These are phyloP conservation scores for Xylota sylvarum DNA, from an alignment of 2,888 invertebrate species.

Conservation along the genomic window DNA sequence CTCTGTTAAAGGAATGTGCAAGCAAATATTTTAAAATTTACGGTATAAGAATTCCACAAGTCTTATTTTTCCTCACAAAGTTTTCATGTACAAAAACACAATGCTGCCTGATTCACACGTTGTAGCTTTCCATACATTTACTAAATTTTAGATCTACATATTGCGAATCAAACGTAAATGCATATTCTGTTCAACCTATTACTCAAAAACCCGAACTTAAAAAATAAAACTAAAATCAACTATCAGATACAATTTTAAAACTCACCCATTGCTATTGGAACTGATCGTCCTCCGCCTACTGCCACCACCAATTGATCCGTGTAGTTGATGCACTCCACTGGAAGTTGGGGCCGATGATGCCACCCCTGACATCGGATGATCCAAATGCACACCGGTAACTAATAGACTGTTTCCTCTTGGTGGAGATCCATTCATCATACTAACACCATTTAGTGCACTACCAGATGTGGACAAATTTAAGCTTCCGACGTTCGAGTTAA, in stretches of 20 bases:
- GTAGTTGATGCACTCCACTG: conserved; percentile 67
- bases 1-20: too few species aligned
- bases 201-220: neutral
- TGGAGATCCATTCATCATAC: conserved; percentile 70
- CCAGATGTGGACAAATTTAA: conserved; percentile 67
- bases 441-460: conserved; percentile 59
- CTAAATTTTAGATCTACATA: too few species aligned
- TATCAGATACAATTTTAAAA: neutral
- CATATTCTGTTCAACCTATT: too few species aligned
- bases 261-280: conserved; percentile 85
- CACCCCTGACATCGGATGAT: conserved; percentile 62
- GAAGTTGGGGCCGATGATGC: conserved; percentile 74
- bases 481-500: conserved; percentile 78
- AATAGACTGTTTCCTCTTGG: conserved; percentile 75
- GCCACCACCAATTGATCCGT: conserved; percentile 75
- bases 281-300: conserved; percentile 84
- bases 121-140: too few species aligned
- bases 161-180: too few species aligned
- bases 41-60: too few species aligned
- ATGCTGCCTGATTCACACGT: too few species aligned
- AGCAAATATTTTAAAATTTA: too few species aligned
- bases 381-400: conserved; percentile 70
- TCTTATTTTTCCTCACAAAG: too few species aligned
- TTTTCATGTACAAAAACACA: too few species aligned
- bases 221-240: neutral